Evolutionary conservation across 2,888 invertebrate genomes (phyloP).

Genomic region (Phortica okadai): DNA sequence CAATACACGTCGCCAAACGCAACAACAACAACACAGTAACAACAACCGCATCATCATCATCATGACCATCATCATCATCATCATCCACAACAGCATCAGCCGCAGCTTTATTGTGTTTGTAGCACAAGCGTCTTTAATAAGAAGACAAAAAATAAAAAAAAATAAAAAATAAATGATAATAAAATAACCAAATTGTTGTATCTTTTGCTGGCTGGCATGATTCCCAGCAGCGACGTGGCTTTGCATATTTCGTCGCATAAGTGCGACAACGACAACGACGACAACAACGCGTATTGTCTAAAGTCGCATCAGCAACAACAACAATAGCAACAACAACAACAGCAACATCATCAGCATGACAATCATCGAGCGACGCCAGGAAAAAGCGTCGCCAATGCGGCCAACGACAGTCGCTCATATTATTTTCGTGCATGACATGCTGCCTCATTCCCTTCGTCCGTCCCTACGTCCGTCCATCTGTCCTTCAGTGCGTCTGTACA

Average conservation of each 20-base stretch:
- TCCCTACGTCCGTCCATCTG: too few relatives aligned
- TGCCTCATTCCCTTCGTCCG: too few relatives aligned
- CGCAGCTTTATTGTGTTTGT: too few relatives aligned
- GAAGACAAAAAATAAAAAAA: neutral
- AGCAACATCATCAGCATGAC: neutral
- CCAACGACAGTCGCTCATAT: neutral
- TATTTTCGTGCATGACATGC: neutral
- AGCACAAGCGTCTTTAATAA: neutral
- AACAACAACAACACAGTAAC: neutral
- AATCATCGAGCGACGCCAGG: neutral
- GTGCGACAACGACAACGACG: neutral
- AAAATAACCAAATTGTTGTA: neutral
- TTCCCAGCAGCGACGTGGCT: conserved; percentile 2
- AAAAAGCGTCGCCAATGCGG: neutral
- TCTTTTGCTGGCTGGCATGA: neutral
- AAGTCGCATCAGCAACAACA: neutral
- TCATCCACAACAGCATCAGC: too few relatives aligned
- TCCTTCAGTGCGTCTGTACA: neutral
- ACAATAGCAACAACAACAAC: neutral
- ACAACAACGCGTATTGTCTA: neutral
- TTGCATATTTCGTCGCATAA: conserved; percentile 3
- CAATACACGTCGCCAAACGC: neutral
- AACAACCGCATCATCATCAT: neutral
- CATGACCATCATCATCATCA: neutral
- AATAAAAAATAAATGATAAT: neutral